These are phyloP conservation scores for Aphelenchoides fujianensis DNA, from an alignment of 1,140 invertebrate species.

Conservation along the genomic window DNA sequence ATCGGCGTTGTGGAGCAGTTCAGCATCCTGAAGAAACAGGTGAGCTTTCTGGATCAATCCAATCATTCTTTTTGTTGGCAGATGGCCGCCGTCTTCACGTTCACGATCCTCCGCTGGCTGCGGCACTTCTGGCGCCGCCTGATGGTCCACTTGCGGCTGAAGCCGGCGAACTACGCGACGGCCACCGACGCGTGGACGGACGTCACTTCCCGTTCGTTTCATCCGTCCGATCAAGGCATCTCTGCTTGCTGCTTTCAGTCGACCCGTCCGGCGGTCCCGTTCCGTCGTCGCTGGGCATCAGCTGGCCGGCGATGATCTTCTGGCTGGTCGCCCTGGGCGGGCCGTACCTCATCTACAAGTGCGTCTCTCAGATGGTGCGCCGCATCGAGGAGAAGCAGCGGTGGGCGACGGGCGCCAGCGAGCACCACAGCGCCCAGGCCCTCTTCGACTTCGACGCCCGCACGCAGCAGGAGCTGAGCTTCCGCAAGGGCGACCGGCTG, in stretches of 20 bases:
- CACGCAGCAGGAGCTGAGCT: slow-evolving; percentile 73
- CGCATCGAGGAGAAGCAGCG: slow-evolving; percentile 59
- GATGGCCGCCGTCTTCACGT: slow-evolving; percentile 38
- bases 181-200: slow-evolving; percentile 45
- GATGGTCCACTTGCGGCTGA: slow-evolving; percentile 44
- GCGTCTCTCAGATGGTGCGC: slow-evolving; percentile 68
- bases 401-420: slow-evolving; percentile 71
- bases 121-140: slow-evolving; percentile 46
- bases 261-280: not conserved
- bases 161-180: slow-evolving; percentile 53
- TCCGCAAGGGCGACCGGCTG: slow-evolving; percentile 75
- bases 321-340: slow-evolving; percentile 80
- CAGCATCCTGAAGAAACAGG: slow-evolving; percentile 75
- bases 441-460: slow-evolving; percentile 75
- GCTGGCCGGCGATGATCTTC: slow-evolving; percentile 73
- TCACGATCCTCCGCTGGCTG: slow-evolving; percentile 42
- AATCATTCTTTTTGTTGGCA: slow-evolving; percentile 71
- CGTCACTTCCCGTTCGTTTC: slow-evolving; percentile 29
- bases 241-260: slow-evolving; percentile 25
- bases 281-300: slow-evolving; percentile 52
- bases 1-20: slow-evolving; percentile 91
- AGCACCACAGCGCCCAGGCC: slow-evolving; percentile 72
- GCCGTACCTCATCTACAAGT: slow-evolving; percentile 84
- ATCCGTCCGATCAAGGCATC: too few relatives aligned
- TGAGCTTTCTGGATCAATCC: slow-evolving; percentile 77